phyloP scores from a whole-genome alignment of 2,888 invertebrate species.

The Platycheirus rosarum region DNA sequence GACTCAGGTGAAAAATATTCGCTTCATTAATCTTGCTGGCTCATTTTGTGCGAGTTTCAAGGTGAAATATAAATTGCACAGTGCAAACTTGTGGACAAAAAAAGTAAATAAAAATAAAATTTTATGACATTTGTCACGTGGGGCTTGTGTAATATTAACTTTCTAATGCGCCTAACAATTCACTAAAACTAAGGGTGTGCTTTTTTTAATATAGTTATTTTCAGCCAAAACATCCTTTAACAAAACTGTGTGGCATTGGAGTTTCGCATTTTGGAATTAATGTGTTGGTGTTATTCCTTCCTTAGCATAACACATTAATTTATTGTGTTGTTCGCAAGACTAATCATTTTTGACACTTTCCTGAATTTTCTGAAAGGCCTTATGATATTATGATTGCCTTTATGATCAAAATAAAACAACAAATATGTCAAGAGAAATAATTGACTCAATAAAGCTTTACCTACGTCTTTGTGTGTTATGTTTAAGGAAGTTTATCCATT shows the following conservation, averaged over 20 bases:
- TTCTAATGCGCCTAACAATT: conserved; percentile 13
- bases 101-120: background rate
- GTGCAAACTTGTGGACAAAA: conserved; percentile 1
- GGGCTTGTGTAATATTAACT: conserved; percentile 14
- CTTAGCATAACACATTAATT: background rate
- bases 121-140: conserved; percentile 36
- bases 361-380: background rate
- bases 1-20: conserved; percentile 16
- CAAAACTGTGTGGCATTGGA: conserved; percentile 19
- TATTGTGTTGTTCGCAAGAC: background rate
- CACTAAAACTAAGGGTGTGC: conserved; percentile 3
- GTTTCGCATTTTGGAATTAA: conserved; percentile 11
- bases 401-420: too few species aligned
- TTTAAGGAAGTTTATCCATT: too few species aligned
- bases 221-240: conserved; percentile 9
- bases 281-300: background rate
- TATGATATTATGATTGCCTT: too few species aligned
- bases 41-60: conserved; percentile 5
- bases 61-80: conserved; percentile 25
- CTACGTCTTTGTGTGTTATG: too few species aligned
- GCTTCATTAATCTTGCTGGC: conserved; percentile 30
- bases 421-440: too few species aligned
- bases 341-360: background rate
- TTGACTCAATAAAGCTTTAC: too few species aligned
- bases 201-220: conserved; percentile 16